Evolutionary conservation across 2,888 invertebrate species (phyloP).

Genomic region (Neoascia interrupta): DNA sequence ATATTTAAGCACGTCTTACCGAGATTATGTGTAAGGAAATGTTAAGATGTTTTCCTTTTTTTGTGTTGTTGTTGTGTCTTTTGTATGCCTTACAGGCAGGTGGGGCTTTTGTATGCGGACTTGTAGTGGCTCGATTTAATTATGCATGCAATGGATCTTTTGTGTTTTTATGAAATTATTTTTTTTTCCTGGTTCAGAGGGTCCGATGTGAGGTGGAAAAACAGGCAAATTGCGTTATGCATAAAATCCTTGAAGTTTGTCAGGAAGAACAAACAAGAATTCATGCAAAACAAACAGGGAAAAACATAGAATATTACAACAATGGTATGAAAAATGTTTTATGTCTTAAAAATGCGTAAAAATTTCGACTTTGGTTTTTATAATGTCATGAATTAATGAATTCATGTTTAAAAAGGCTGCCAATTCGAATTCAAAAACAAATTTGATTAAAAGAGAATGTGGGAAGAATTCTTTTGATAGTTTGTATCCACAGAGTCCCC

Average conservation of each 20-base stretch:
- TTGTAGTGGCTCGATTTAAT: slow-evolving; percentile 16
- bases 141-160: slow-evolving; percentile 34
- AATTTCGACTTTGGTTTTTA: too few species aligned
- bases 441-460: too few species aligned
- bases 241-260: neutral
- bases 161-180: slow-evolving; percentile 27
- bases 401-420: too few species aligned
- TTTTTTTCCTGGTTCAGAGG: slow-evolving; percentile 9
- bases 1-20: slow-evolving; percentile 19
- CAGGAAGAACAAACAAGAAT: neutral
- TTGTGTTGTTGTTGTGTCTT: slow-evolving; percentile 1
- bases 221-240: neutral
- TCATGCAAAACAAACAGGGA: slow-evolving; percentile 3
- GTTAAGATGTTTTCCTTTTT: neutral
- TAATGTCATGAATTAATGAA: too few species aligned
- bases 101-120: neutral
- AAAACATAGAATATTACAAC: neutral
- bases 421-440: too few species aligned
- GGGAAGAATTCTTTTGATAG: too few species aligned
- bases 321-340: neutral
- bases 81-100: neutral
- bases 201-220: slow-evolving; percentile 11
- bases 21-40: slow-evolving; percentile 8
- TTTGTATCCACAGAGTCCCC: too few species aligned
- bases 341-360: too few species aligned